Percentiles rank a stretch among this genome's conserved stretches.
Evolutionary conservation across 2,888 invertebrate genomes (phyloP).

Genomic region (Xanthorhoe designata): DNA sequence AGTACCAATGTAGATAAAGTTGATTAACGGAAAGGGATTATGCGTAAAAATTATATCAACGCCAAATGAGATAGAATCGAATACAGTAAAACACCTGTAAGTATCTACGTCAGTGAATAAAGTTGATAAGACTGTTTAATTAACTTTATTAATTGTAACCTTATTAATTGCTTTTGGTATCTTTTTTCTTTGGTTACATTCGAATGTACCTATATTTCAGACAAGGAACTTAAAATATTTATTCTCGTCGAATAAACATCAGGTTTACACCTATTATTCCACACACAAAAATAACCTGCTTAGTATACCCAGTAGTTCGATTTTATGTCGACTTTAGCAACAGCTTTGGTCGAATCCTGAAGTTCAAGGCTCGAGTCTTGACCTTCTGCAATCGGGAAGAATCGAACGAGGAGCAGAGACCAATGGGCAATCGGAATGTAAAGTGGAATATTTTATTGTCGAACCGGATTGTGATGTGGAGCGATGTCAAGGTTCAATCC

Average conservation of each 20-base stretch:
- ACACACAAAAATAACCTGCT: background rate
- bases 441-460: constrained; percentile 27
- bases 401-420: constrained; percentile 18
- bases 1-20: background rate
- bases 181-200: no score
- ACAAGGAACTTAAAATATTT: no score
- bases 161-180: no score
- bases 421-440: constrained; percentile 31
- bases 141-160: background rate
- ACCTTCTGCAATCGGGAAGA: constrained; percentile 12
- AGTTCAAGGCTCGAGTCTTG: constrained; percentile 12
- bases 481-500: constrained; percentile 69
- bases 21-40: background rate
- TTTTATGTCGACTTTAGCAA: background rate
- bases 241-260: no score
- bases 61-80: background rate
- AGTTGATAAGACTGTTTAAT: background rate
- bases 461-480: constrained; percentile 46
- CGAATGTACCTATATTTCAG: no score
- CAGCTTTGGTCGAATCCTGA: background rate
- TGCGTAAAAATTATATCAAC: background rate
- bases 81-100: background rate
- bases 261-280: background rate
- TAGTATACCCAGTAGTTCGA: background rate
- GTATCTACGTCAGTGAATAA: background rate